These are phyloP conservation scores for Catharus ustulatus DNA, from an alignment of 2,797 vertebrate species.

Conservation along the genomic window DNA sequence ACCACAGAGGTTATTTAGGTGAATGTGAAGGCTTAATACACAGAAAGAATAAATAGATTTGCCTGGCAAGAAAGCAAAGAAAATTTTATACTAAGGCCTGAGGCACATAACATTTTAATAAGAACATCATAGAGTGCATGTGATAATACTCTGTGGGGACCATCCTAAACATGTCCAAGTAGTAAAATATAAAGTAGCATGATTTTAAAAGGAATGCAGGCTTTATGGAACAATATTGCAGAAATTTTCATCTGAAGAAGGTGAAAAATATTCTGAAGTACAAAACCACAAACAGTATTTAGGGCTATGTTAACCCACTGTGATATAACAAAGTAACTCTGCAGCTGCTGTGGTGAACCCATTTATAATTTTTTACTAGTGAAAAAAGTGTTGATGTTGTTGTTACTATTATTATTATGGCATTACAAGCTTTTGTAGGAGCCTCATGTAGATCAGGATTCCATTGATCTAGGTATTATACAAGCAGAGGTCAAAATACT, in stretches of 20 bases:
- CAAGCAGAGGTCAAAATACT: not conserved
- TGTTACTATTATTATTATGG: not conserved
- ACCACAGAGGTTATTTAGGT: conserved; percentile 8
- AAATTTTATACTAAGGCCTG: not conserved
- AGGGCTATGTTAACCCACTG: not conserved
- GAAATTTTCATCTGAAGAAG: conserved; percentile 22
- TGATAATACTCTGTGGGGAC: conserved; percentile 35
- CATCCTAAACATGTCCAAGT: conserved; percentile 41
- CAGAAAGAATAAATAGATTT: not conserved
- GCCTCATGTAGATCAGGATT: not conserved
- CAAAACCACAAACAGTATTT: not conserved
- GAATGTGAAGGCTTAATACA: not conserved
- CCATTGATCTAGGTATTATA: not conserved
- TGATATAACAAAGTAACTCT: not conserved
- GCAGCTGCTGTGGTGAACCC: not conserved
- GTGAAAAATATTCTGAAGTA: conserved; percentile 1
- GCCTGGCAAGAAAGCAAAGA: conserved; percentile 38
- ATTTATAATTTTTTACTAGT: not conserved
- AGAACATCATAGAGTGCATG: conserved; percentile 22
- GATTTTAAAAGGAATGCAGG: conserved; percentile 40
- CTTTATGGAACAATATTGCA: conserved; percentile 39
- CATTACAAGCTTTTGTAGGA: not conserved
- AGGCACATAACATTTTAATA: conserved; percentile 38
- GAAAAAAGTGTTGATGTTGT: not conserved
- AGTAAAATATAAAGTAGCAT: conserved; percentile 11